Evolutionary conservation across 2,797 vertebrate species (phyloP).

Genomic region (Lacerta viridis): DNA sequence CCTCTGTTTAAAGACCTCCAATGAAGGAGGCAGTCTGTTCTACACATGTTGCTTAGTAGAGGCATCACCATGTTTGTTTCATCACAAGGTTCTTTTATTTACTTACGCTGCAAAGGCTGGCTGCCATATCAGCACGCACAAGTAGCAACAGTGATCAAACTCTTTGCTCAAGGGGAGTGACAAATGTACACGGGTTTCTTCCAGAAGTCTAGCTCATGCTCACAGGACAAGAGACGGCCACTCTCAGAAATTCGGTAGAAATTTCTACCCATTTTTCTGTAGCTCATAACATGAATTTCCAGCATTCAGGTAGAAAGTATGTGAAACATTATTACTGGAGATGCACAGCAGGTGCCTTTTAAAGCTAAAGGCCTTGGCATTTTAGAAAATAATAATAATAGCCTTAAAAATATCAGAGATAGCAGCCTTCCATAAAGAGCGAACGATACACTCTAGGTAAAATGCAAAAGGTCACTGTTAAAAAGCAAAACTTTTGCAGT

Average conservation of each 20-base stretch:
- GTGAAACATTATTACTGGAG: background rate
- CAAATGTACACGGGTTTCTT: background rate
- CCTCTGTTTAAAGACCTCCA: no score
- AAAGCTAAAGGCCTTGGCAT: conserved; percentile 32
- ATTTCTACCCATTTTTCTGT: background rate
- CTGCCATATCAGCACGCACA: background rate
- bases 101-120: background rate
- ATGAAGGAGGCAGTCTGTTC: no score
- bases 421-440: conserved; percentile 13
- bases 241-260: background rate
- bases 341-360: background rate
- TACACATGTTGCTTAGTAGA: background rate
- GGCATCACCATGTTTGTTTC: background rate
- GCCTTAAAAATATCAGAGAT: conserved; percentile 37
- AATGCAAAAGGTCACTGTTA: conserved; percentile 34
- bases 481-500: conserved; percentile 17
- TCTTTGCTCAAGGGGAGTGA: background rate
- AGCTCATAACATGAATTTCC: background rate
- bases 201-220: conserved; percentile 17
- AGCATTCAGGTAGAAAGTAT: background rate
- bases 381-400: background rate
- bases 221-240: background rate
- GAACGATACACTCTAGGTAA: background rate
- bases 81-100: background rate
- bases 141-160: background rate